Evolutionary conservation across 1,140 invertebrate genomes (phyloP).

Genomic region (Caenorhabditis tropicalis): DNA sequence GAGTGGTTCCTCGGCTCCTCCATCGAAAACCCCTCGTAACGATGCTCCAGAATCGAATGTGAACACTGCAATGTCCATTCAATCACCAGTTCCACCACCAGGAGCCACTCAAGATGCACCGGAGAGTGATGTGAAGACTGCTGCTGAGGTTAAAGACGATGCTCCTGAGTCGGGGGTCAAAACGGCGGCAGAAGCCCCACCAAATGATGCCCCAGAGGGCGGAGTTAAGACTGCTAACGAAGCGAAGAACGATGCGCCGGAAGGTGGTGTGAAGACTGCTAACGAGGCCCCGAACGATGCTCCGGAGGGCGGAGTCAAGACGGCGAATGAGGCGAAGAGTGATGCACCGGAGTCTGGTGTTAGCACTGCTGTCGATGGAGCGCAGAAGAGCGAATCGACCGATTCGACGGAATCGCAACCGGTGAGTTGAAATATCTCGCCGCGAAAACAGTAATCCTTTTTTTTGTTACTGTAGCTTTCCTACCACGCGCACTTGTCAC

Average conservation of each 20-base stretch:
- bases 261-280: neutral
- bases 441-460: no score
- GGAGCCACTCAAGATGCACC: no score
- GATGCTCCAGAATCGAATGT: constrained; percentile 35
- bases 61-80: neutral
- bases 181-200: neutral
- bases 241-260: neutral
- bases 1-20: neutral
- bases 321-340: neutral
- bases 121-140: neutral
- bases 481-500: no score
- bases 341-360: neutral
- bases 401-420: no score
- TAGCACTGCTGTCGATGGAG: neutral
- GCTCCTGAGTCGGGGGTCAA: neutral
- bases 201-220: neutral
- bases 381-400: neutral
- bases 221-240: constrained; percentile 10
- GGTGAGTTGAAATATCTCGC: no score
- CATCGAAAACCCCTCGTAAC: neutral
- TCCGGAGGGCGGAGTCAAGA: neutral
- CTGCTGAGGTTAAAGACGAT: neutral
- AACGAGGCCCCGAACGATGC: neutral
- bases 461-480: no score
- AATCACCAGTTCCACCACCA: neutral